These are phyloP conservation scores for Clytia hemisphaerica DNA, from an alignment of 30 jellyfish, hydroid and myxozoan species.

Conservation along the genomic window DNA sequence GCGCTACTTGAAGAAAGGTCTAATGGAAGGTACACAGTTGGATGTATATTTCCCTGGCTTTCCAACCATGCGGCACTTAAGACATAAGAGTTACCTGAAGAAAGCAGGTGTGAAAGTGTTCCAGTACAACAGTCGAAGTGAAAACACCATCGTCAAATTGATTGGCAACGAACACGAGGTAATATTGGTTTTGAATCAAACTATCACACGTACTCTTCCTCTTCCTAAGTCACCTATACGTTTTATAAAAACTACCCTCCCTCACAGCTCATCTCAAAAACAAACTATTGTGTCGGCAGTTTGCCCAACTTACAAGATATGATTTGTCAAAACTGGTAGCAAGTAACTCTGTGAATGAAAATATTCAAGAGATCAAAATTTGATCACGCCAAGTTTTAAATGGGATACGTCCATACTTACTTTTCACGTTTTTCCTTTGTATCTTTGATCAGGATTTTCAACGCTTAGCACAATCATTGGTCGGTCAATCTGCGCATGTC, in stretches of 20 bases:
- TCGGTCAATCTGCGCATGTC: conserved; percentile 64
- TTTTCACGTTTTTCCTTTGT: background rate
- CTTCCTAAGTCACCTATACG: no score
- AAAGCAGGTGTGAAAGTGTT: conserved; percentile 86
- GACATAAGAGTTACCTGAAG: conserved; percentile 46
- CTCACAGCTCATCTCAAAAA: no score
- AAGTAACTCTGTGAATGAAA: no score
- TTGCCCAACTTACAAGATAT: no score
- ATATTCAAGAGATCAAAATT: background rate
- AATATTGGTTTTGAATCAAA: no score
- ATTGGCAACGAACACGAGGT: no score
- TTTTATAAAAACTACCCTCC: no score
- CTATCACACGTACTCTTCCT: no score
- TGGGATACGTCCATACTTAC: no score
- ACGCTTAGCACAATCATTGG: conserved; percentile 21
- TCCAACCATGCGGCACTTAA: conserved; percentile 73
- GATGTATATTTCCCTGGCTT: conserved; percentile 85
- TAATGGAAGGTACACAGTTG: conserved; percentile 41
- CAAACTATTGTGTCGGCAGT: no score
- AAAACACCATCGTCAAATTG: conserved; percentile 52
- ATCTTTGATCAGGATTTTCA: conserved; percentile 43
- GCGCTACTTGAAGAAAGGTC: conserved; percentile 58
- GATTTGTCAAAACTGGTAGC: no score
- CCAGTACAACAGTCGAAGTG: conserved; percentile 56
- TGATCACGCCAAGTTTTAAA: background rate